Base-by-base conservation (phyloP, 2,113 vertebrate genomes). In the Sphyrna mokarran region DNA sequence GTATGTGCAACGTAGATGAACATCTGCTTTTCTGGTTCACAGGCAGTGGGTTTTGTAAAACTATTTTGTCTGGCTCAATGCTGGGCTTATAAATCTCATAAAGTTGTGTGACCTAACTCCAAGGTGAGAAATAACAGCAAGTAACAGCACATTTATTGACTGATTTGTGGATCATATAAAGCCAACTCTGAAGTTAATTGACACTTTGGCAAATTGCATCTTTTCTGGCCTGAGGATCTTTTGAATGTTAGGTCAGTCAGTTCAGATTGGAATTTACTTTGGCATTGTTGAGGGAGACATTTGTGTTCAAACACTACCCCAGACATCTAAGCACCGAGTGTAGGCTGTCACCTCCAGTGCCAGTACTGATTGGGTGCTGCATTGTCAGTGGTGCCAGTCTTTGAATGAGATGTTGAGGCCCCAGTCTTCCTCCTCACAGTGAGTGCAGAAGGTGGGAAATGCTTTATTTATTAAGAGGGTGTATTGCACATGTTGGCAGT, bases 211-310 rank as follows among this genome's bases (percentile, higher is more conserved):
- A 61, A 3, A 54, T 90, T 90, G 29, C 29, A 54, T 3, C 48
- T 16, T 61, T 33, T 90, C 54, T 61, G 87, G 48, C 87, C 11
- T 90, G 58, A 61, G 54, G 40, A 48, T 4, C 33, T 90, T 54
- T n/a, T 90, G 29, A 14, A 33, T 58, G 3, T 90, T 61, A 29
- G 18, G 58, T n/a, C 14, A 33, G 26, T 61, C 54, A 63, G 29
- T 63, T 90, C 87, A 90, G 10, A 54, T 18, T 90, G 86, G 54
- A 89, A 89, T 89, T 89, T 89, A 89, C 43, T 58, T 54, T 87
- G 37, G 22, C 54, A 61, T 61, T 90, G 54, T 33, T 33, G 54
- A 61, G 80, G 4, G 6, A 83, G 16, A 20, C 18, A n/a, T 11
- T 83, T 4, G 16, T 20, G 14, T 43, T 83, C 54, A 61, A 61